These are phyloP conservation scores for Hylaeus volcanicus DNA, from an alignment of 1,140 invertebrate genomes.

Conservation along the genomic window DNA sequence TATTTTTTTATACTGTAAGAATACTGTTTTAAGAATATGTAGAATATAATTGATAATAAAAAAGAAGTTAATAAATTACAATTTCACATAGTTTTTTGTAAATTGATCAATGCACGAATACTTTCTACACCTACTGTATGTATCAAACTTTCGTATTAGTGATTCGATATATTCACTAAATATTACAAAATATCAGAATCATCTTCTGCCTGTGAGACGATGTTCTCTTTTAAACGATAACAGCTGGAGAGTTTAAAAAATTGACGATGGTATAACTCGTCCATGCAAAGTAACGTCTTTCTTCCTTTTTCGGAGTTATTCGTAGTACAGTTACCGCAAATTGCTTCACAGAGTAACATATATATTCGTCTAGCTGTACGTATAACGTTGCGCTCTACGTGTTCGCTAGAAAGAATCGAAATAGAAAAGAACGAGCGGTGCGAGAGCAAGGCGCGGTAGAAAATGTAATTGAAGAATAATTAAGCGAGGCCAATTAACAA, in stretches of 20 bases:
- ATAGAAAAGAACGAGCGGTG: not conserved
- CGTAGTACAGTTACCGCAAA: constrained; percentile 35
- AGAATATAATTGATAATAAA: no score
- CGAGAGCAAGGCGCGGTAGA: constrained; percentile 4
- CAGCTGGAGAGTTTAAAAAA: not conserved
- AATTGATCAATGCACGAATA: no score
- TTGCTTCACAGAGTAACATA: constrained; percentile 37
- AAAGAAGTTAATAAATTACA: no score
- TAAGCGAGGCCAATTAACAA: constrained; percentile 53
- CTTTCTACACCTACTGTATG: no score
- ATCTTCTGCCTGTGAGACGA: no score
- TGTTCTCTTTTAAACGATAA: no score
- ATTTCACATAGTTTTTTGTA: no score
- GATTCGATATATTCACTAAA: no score
- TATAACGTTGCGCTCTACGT: not conserved
- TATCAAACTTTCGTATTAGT: no score
- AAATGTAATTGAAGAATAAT: constrained; percentile 60
- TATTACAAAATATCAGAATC: no score
- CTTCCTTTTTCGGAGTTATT: constrained; percentile 22
- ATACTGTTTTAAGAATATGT: no score
- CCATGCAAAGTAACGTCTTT: constrained; percentile 10
- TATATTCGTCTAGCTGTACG: constrained; percentile 20
- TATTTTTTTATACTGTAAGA: no score
- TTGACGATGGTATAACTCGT: not conserved
- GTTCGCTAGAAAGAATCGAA: constrained; percentile 27